Percentiles rank a stretch among this genome's conserved stretches.
Evolutionary conservation across 1,140 invertebrate genomes (phyloP).

Genomic region (Bombus cullumanus): DNA sequence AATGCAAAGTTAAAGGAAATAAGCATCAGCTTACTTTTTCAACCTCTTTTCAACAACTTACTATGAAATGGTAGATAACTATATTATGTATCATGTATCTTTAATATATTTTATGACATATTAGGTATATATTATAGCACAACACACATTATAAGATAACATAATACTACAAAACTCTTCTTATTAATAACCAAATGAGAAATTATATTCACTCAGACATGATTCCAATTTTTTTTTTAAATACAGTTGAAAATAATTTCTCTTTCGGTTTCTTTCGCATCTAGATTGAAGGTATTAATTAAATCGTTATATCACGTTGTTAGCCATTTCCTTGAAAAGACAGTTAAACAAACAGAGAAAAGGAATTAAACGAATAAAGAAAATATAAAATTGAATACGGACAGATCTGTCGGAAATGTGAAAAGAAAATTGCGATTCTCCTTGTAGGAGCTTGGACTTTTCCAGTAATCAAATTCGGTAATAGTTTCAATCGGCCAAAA

Average conservation of each 20-base stretch:
- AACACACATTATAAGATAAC: no score
- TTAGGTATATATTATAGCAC: no score
- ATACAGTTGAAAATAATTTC: not conserved
- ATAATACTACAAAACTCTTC: not conserved
- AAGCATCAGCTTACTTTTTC: not conserved
- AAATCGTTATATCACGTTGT: not conserved
- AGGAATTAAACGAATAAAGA: not conserved
- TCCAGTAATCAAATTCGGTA: not conserved
- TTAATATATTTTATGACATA: not conserved
- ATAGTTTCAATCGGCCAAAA: not conserved
- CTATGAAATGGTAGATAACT: no score
- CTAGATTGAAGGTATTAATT: not conserved
- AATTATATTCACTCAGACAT: not conserved
- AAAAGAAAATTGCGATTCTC: no score
- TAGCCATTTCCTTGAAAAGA: not conserved
- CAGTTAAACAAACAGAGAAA: not conserved
- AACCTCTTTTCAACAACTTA: no score
- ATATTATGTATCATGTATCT: not conserved
- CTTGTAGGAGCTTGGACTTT: not conserved
- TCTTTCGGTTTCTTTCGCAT: not conserved
- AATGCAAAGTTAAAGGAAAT: not conserved
- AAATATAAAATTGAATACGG: not conserved
- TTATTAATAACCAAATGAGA: not conserved
- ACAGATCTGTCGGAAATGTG: not conserved
- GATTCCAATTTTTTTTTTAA: no score